A percentile compares a stretch with the other conserved stretches of the same genome.
These are phyloP conservation scores for Drosophila limbata DNA, from an alignment of 2,888 invertebrate species.

Conservation along the genomic window DNA sequence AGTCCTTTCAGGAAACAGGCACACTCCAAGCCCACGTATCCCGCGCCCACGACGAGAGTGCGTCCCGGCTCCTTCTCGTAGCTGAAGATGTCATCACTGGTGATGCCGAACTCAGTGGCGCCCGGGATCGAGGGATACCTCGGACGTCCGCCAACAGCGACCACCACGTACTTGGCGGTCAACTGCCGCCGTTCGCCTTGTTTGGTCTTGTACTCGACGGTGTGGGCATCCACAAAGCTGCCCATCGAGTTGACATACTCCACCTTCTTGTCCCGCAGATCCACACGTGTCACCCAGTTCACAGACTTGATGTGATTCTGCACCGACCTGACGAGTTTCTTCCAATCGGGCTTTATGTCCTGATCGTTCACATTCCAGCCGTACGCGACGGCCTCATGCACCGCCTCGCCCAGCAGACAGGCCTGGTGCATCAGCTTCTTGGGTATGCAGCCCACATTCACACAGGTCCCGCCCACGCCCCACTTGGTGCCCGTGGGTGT, in stretches of 20 bases:
- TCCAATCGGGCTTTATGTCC: conserved; percentile 90
- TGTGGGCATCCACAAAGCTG: conserved; percentile 91
- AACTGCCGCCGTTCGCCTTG: conserved; percentile 88
- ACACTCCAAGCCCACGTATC: conserved; percentile 97
- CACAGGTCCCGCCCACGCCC: conserved; percentile 99
- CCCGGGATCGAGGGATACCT: conserved; percentile 94
- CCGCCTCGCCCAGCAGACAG: conserved; percentile 93
- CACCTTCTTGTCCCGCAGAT: conserved; percentile 94
- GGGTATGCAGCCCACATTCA: conserved; percentile 99
- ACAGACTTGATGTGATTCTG: conserved; percentile 96
- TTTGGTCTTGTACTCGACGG: conserved; percentile 89
- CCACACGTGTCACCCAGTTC: conserved; percentile 97
- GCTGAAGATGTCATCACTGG: conserved; percentile 97
- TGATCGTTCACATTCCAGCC: conserved; percentile 91
- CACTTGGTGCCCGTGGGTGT: conserved; percentile 95
- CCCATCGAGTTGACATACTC: conserved; percentile 94
- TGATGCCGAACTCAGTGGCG: conserved; percentile 92
- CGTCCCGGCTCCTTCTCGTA: conserved; percentile 93
- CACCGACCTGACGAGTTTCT: conserved; percentile 90
- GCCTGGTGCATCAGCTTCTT: conserved; percentile 99
- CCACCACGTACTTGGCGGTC: conserved; percentile 90
- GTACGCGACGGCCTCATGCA: conserved; percentile 92
- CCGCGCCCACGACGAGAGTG: conserved; percentile 94
- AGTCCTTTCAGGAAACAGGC: conserved; percentile 96
- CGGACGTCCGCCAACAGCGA: conserved; percentile 96